Conservation (phyloP, 2,888 invertebrate genomes). For the Leucophora obtusa region DNA sequence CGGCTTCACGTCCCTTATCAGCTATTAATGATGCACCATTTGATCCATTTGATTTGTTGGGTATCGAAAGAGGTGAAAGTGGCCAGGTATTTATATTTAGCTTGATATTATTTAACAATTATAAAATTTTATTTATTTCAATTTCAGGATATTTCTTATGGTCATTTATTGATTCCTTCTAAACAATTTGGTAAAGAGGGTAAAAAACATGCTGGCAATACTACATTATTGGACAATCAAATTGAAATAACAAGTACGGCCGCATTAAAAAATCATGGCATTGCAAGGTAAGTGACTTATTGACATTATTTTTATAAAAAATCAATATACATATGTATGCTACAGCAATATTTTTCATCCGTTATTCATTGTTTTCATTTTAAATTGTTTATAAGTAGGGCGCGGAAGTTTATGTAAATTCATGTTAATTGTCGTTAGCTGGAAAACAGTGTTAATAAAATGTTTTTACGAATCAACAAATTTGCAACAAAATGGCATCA, state of each 20-base stretch:
- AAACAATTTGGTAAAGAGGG: constrained; percentile 79
- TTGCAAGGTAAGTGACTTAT: constrained; percentile 79
- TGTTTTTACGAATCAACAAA: no score
- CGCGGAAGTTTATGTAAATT: no score
- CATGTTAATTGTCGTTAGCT: no score
- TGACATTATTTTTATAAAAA: not conserved
- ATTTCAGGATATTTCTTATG: constrained; percentile 90
- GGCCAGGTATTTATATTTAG: constrained; percentile 84
- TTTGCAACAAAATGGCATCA: no score
- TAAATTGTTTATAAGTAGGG: no score
- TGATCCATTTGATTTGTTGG: constrained; percentile 92
- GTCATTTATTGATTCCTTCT: constrained; percentile 89
- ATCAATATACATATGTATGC: not conserved
- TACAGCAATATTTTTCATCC: not conserved
- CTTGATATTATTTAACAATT: no score
- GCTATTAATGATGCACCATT: constrained; percentile 88
- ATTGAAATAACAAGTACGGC: constrained; percentile 78
- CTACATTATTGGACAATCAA: constrained; percentile 74
- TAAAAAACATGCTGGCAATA: constrained; percentile 75
- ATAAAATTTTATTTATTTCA: not conserved
- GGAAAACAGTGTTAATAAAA: no score
- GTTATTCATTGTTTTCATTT: not conserved
- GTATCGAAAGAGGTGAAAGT: constrained; percentile 88
- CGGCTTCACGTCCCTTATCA: constrained; percentile 90
- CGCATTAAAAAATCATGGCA: constrained; percentile 80